Evolutionary conservation across 2,888 invertebrate genomes (phyloP).

Genomic region (Lasioglossum marginatum): DNA sequence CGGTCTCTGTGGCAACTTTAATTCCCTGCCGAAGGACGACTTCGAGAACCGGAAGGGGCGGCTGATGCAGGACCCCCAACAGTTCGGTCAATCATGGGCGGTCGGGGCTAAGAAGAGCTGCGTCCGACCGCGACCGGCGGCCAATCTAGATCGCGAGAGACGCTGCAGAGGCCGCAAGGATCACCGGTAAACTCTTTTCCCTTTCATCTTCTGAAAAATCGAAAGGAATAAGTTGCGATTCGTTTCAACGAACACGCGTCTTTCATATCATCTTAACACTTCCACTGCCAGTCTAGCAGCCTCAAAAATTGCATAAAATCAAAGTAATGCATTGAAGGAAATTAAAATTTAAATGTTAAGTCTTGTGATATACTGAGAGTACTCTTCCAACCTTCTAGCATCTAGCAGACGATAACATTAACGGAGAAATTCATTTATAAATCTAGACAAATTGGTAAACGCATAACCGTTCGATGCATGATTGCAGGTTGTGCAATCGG

Average conservation of each 20-base stretch:
- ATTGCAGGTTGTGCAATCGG: constrained; percentile 85
- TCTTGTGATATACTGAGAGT: too few relatives aligned
- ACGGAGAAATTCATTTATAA: background rate
- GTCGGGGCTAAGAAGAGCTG: constrained; percentile 93
- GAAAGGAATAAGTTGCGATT: background rate
- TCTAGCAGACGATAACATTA: too few relatives aligned
- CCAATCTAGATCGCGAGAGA: constrained; percentile 82
- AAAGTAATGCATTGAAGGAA: too few relatives aligned
- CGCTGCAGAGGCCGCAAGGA: constrained; percentile 82
- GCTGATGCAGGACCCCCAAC: constrained; percentile 87
- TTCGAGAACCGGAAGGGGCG: constrained; percentile 90
- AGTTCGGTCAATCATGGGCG: constrained; percentile 96
- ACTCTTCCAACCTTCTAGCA: too few relatives aligned
- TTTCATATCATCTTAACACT: too few relatives aligned
- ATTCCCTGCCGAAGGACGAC: constrained; percentile 94
- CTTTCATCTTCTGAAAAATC: too few relatives aligned
- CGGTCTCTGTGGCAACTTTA: constrained; percentile 98
- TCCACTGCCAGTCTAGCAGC: too few relatives aligned
- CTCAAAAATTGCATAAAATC: too few relatives aligned
- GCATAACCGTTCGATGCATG: background rate
- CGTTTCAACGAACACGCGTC: background rate
- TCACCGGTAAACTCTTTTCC: constrained; percentile 76
- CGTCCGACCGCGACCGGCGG: constrained; percentile 84
- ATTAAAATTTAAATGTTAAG: too few relatives aligned
- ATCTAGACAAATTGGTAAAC: background rate